Base-by-base conservation (phyloP, 1,140 invertebrate genomes). In the Macrosteles quadrilineatus region DNA sequence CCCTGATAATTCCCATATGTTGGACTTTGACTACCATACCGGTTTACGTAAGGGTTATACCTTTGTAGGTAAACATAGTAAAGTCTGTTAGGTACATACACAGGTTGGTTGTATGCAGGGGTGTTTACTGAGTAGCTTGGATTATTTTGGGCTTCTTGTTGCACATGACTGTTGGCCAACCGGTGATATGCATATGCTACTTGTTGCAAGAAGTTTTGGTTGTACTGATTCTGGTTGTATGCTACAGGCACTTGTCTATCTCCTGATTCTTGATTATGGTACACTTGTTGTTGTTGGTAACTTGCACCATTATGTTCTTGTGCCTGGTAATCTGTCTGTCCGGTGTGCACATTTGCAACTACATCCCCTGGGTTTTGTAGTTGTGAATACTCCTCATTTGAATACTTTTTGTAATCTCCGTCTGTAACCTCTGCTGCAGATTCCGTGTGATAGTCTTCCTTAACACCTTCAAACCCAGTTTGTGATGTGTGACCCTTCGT, bases 171-270 rank as follows among this genome's bases (percentile, higher is more conserved):
- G 57, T 29, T 68, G n/a, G 59, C 59, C 40, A 45, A 68, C 68
- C 29, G 65, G 55, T 72, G 71, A 63, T 73, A 73, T 0, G 72
- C 69, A 2, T 66, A 43, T 4, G 64, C 40, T 0, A 73, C 67
- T 43, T 71, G 69, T 31, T 71, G 72, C 4, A 71, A 6, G 21
- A 73, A 71, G 11, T 69, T 68, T 40, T 63, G 27, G 2, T 31
- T 21, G 17, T 66, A 63, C 31, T 63, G 29, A 31, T 19, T 32
- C n/a, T n/a, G n/a, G n/a, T n/a, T n/a, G n/a, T n/a, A n/a, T 50
- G 47, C 6, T 3, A 50, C 47, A 19, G 14, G 14, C 4, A 50
- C 47, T 19, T 17, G 47, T 19, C 14, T 17, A 3, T 19, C 47
- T 19, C 4, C 2, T 27, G 55, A n/a, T 9, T 29, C 55, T 27